These are phyloP conservation scores for Ophioninae sp. DNA, from an alignment of 2,888 invertebrate species.

Conservation along the genomic window DNA sequence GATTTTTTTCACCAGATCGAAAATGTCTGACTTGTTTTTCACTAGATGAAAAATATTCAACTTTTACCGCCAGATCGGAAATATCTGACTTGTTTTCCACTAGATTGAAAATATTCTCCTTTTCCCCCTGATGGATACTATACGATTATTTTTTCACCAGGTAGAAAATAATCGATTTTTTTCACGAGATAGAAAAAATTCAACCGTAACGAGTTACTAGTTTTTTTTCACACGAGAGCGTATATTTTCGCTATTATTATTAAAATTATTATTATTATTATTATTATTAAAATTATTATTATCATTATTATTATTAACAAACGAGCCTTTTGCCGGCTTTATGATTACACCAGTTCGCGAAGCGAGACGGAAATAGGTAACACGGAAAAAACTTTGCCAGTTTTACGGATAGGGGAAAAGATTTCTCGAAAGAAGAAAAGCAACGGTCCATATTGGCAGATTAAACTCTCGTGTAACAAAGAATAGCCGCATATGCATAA, in stretches of 20 bases:
- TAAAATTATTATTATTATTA: conserved; percentile 45
- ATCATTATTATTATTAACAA: conserved; percentile 43
- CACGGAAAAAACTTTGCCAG: conserved; percentile 50
- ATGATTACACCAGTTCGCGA: conserved; percentile 54
- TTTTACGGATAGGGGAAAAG: conserved; percentile 48
- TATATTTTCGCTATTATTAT: conserved; percentile 35
- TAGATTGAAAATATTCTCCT: too few relatives aligned
- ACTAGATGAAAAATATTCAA: too few relatives aligned
- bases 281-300: conserved; percentile 46
- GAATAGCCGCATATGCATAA: conserved; percentile 76
- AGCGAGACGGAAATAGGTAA: conserved; percentile 33
- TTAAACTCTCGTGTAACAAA: conserved; percentile 68
- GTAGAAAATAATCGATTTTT: too few relatives aligned
- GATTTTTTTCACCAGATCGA: too few relatives aligned
- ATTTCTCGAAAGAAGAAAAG: conserved; percentile 47
- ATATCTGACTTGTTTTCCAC: too few relatives aligned
- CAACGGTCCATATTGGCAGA: conserved; percentile 75
- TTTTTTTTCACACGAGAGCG: conserved; percentile 26
- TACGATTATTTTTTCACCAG: too few relatives aligned
- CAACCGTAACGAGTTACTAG: conserved; percentile 32
- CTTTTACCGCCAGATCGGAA: too few relatives aligned
- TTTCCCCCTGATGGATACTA: too few relatives aligned
- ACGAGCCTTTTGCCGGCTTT: conserved; percentile 19
- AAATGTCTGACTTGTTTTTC: too few relatives aligned
- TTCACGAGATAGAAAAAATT: conserved; percentile 20